Evolutionary conservation across 2,113 vertebrate species (phyloP).

Genomic region (rat (Rattus norvegicus)): DNA sequence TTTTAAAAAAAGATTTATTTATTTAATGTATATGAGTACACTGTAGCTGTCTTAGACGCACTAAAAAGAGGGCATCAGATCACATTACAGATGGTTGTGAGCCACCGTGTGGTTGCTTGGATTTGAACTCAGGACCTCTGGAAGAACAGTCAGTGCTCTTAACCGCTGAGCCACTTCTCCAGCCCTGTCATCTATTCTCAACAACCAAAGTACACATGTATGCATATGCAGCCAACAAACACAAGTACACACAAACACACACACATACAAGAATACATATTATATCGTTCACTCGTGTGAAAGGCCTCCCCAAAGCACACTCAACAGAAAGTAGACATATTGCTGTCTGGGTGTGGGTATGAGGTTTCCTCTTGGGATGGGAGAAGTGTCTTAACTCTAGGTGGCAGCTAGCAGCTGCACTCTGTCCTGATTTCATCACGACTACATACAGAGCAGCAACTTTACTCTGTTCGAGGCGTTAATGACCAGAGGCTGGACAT

Average conservation of each 20-base stretch:
- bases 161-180: too few relatives aligned
- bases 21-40: too few relatives aligned
- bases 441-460: not conserved
- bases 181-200: not conserved
- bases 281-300: not conserved
- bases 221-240: not conserved
- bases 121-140: too few relatives aligned
- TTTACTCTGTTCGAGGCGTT: not conserved
- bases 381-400: slow-evolving; percentile 22
- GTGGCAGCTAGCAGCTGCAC: not conserved
- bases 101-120: too few relatives aligned
- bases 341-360: not conserved
- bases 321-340: slow-evolving; percentile 17
- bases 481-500: not conserved
- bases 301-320: slow-evolving; percentile 19
- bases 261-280: not conserved
- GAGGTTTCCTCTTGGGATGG: not conserved
- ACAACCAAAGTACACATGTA: not conserved
- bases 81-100: too few relatives aligned
- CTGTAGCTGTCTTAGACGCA: too few relatives aligned
- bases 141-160: too few relatives aligned
- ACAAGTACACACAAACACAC: not conserved
- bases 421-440: not conserved
- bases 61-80: too few relatives aligned
- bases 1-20: too few relatives aligned